phyloP scores from a whole-genome alignment of 2,888 invertebrate species.

The Eristalis tenax region DNA sequence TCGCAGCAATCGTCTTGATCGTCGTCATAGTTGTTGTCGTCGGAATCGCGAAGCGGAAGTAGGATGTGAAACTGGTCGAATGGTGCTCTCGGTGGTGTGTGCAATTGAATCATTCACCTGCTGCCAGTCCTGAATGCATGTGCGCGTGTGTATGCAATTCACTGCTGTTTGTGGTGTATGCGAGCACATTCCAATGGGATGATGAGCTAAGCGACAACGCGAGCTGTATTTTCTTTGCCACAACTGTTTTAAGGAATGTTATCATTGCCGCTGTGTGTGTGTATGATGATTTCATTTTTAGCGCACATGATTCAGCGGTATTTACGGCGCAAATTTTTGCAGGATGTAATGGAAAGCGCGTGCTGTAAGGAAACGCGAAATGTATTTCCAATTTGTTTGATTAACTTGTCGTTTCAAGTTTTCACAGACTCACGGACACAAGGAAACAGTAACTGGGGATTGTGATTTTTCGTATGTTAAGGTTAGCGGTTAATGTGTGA shows the following conservation, averaged over 20 bases:
- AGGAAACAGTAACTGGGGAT: neutral
- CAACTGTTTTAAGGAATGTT: constrained; percentile 31
- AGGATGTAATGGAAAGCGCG: constrained; percentile 31
- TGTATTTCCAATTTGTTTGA: constrained; percentile 9
- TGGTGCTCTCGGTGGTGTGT: constrained; percentile 46
- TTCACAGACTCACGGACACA: neutral
- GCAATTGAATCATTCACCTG: constrained; percentile 68
- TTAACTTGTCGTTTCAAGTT: neutral
- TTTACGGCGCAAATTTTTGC: constrained; percentile 38
- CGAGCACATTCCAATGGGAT: constrained; percentile 62
- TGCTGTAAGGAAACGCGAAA: constrained; percentile 6
- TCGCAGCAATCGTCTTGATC: constrained; percentile 19
- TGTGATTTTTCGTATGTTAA: neutral
- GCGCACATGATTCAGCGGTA: constrained; percentile 52
- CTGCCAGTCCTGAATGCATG: constrained; percentile 46
- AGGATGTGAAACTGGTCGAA: constrained; percentile 66
- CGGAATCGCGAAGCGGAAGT: constrained; percentile 59
- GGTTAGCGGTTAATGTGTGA: too few species aligned
- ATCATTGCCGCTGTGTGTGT: neutral
- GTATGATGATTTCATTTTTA: constrained; percentile 43
- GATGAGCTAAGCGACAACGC: constrained; percentile 51
- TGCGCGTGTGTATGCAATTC: constrained; percentile 5
- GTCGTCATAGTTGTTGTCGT: constrained; percentile 12
- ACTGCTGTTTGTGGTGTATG: constrained; percentile 54
- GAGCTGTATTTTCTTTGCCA: constrained; percentile 41